Conservation (phyloP, 2,113 vertebrate genomes). For the Triplophysa rosa region DNA sequence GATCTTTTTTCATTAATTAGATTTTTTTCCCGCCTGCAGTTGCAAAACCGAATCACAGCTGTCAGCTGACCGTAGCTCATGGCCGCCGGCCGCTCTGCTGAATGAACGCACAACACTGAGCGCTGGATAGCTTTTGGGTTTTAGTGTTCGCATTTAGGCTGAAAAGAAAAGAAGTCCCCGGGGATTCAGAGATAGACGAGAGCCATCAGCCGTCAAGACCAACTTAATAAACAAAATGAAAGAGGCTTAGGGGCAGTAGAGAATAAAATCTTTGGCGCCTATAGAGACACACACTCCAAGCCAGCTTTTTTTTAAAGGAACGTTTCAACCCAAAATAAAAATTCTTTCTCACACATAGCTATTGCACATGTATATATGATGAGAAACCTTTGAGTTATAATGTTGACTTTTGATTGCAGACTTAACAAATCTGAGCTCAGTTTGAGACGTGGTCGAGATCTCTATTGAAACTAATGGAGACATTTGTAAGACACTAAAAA, state of each 20-base stretch:
- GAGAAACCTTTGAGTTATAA: too few species aligned
- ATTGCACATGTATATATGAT: too few species aligned
- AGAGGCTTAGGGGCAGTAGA: constrained; percentile 8
- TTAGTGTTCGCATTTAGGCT: constrained; percentile 28
- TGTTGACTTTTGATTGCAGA: too few species aligned
- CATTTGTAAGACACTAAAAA: too few species aligned
- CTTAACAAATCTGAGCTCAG: too few species aligned
- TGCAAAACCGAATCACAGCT: constrained; percentile 37
- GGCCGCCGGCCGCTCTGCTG: neutral
- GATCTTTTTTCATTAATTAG: constrained; percentile 16
- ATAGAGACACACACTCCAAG: constrained; percentile 1
- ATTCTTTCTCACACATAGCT: neutral
- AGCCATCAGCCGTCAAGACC: constrained; percentile 44
- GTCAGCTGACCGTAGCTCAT: neutral
- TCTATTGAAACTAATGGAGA: too few species aligned
- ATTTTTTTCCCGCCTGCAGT: neutral
- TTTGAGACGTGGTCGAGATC: too few species aligned
- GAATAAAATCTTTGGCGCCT: constrained; percentile 24
- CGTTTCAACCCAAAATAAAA: neutral
- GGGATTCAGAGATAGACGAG: constrained; percentile 31
- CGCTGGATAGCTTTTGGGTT: constrained; percentile 41
- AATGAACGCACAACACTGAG: constrained; percentile 23
- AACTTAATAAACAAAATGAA: constrained; percentile 55
- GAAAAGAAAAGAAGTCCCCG: constrained; percentile 33
- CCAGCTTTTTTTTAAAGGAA: constrained; percentile 7